phyloP scores from a whole-genome alignment of 64 coral and sea anemone species.

The Porites australiensis region DNA sequence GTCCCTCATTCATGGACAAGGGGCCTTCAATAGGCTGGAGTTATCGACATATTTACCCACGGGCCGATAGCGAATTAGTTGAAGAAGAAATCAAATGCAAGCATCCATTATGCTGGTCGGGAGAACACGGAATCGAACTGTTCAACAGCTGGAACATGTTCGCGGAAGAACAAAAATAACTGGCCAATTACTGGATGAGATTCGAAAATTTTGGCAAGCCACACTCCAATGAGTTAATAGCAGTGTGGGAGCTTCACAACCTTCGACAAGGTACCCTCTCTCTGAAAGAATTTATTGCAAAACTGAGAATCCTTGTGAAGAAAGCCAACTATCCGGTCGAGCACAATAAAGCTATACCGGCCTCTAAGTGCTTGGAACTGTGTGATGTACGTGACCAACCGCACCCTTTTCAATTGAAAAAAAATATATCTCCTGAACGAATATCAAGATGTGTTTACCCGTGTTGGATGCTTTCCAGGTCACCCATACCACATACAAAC shows the following conservation, averaged over 20 bases:
- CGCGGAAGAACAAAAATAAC: constrained; percentile 39
- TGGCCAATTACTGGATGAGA: constrained; percentile 31
- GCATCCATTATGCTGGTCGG: no score
- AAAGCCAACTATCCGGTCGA: constrained; percentile 49
- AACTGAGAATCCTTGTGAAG: constrained; percentile 29
- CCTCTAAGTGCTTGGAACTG: no score
- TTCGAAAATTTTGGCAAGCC: constrained; percentile 33
- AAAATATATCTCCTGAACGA: no score
- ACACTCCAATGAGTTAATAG: constrained; percentile 68
- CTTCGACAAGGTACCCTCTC: constrained; percentile 38
- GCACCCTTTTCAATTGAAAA: no score
- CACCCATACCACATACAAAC: no score
- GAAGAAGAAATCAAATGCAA: no score
- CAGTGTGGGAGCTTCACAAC: constrained; percentile 62
- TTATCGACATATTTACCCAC: constrained; percentile 10
- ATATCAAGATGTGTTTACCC: no score
- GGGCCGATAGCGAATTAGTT: neutral
- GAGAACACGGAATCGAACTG: no score
- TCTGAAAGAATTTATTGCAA: constrained; percentile 61
- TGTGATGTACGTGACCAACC: no score
- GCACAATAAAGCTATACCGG: neutral
- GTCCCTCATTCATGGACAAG: neutral
- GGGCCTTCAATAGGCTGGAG: constrained; percentile 25
- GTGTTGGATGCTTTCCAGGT: no score
- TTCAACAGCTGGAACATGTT: neutral